Percentiles rank a stretch among this genome's conserved stretches.
These are phyloP conservation scores for Petrolisthes cinctipes DNA, from an alignment of 2,888 invertebrate genomes.

Conservation along the genomic window DNA sequence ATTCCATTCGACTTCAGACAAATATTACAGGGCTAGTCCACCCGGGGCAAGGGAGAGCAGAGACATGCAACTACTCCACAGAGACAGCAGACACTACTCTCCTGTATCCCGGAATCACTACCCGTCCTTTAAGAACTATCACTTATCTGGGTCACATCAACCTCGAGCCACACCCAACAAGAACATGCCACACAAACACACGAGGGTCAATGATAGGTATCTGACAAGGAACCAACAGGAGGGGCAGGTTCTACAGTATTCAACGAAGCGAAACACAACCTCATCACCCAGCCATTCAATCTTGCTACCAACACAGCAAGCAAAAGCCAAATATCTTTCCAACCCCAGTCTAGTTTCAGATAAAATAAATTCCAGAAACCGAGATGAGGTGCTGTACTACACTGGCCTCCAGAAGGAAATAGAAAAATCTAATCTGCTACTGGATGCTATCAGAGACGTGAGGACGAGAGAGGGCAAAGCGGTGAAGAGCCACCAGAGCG, in stretches of 20 bases:
- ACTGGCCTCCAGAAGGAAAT: slow-evolving; percentile 49
- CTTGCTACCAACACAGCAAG: background rate
- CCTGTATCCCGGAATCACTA: background rate
- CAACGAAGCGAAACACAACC: background rate
- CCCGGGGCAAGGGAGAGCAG: too few species aligned
- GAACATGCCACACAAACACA: background rate
- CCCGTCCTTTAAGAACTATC: background rate
- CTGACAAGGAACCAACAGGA: background rate
- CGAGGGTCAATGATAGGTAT: background rate
- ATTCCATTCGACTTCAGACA: too few species aligned
- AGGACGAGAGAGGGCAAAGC: slow-evolving; percentile 43
- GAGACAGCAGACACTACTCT: too few species aligned
- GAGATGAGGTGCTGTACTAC: slow-evolving; percentile 38
- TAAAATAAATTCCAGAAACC: background rate
- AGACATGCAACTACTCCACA: too few species aligned
- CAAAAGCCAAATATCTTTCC: background rate
- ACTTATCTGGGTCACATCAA: background rate
- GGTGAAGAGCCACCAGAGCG: background rate
- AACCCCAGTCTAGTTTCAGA: background rate
- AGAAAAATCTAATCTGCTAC: slow-evolving; percentile 36
- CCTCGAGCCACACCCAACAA: background rate
- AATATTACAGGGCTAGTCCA: too few species aligned
- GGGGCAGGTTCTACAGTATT: background rate
- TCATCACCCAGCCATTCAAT: background rate
- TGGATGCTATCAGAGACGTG: slow-evolving; percentile 45